Evolutionary conservation across 2,113 vertebrate genomes (phyloP), one percentile per base, ranked within the genome.

Genomic region (Apteryx owenii): DNA sequence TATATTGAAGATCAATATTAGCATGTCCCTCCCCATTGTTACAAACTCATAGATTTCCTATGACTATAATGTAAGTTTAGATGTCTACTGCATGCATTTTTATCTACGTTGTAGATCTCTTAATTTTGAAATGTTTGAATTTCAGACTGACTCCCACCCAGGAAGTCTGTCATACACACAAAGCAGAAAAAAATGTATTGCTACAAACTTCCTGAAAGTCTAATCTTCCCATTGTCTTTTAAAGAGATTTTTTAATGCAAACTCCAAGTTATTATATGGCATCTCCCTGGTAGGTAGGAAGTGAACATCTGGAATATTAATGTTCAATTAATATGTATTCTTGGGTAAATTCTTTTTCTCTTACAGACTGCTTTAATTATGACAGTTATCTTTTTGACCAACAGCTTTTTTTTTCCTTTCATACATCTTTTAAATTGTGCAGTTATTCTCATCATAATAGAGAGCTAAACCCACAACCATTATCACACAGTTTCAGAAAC

Each of bases 401-500:
- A 89, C 23, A 81, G 2, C 87, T 80, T 36, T 66, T 75, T 81
- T 31, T 56, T 56, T 56, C 23, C 28, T 96, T 73, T 73, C 85
- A 86, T 75, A 91, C 3, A 9, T 84, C 26, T 87, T 97, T 92
- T 95, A 93, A 95, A 62, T 25, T 73, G 38, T 58, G 62, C 28
- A 84, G 70, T 96, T 97, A 91, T 90, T 94, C 82, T 77, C 97
- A 77, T 96, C 81, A 88, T n/a, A 95, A 94, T 31, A 92, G 72
- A 97, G 54, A 97, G 77, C 56, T 97, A 95, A 97, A 93, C 58
- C 38, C 22, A 81, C 81, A 96, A 64, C 56, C 77, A 87, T 97
- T 98, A 97, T 95, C 75, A 82, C 54, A 93, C 2, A 1, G 88
- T 93, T 97, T 96, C 89, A 97, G 90, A 73, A 95, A 89, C 65